These are phyloP conservation scores for Caenorhabditis wallacei DNA, from an alignment of 2,888 invertebrate genomes.

Conservation along the genomic window DNA sequence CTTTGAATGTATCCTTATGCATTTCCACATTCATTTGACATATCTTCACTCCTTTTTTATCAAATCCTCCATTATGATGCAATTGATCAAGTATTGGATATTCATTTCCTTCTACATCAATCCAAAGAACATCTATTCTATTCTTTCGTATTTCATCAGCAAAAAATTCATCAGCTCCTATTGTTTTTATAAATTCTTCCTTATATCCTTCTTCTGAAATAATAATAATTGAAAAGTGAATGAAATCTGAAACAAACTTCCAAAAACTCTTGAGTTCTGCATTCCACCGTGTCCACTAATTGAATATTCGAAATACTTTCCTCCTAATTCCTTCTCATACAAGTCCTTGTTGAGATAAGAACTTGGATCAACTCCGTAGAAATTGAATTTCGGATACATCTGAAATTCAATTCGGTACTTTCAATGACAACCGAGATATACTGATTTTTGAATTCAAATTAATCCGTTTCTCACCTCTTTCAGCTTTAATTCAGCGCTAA, in stretches of 20 bases:
- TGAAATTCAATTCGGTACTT: neutral
- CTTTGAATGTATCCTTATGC: constrained; percentile 14
- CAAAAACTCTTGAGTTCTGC: constrained; percentile 8
- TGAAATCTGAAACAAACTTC: constrained; percentile 3
- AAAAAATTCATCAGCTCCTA: constrained; percentile 30
- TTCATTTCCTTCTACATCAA: constrained; percentile 32
- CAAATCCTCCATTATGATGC: constrained; percentile 10
- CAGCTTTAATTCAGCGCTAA: constrained; percentile 19
- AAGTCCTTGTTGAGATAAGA: constrained; percentile 11
- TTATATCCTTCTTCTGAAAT: neutral
- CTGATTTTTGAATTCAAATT: too few relatives aligned
- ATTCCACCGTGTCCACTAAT: constrained; percentile 9
- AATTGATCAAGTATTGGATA: constrained; percentile 23
- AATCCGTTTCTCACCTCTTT: constrained; percentile 26
- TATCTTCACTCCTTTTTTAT: constrained; percentile 15
- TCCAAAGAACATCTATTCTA: constrained; percentile 36
- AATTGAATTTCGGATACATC: constrained; percentile 30
- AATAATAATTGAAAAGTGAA: neutral
- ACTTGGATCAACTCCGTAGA: constrained; percentile 41
- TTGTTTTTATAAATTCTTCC: constrained; percentile 10
- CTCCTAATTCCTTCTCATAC: constrained; percentile 20
- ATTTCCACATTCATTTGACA: constrained; percentile 51
- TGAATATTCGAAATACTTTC: constrained; percentile 31
- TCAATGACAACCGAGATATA: too few relatives aligned
- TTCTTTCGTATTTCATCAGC: constrained; percentile 8